Evolutionary conservation across 2,888 invertebrate genomes (phyloP).

Genomic region (Cheilosia scutellata): DNA sequence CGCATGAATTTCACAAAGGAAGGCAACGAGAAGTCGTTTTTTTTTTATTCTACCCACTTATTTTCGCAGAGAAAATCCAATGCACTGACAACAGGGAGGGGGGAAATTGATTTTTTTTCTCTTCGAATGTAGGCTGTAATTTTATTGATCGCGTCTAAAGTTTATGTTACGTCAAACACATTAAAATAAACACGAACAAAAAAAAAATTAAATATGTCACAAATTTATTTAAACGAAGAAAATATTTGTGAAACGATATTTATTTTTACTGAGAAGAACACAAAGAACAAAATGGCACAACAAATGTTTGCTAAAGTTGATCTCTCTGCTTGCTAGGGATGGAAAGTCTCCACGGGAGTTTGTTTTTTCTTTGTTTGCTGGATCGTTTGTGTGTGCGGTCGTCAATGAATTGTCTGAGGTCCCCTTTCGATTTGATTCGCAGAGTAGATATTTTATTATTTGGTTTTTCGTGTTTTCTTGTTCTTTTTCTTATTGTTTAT

Average conservation of each 20-base stretch:
- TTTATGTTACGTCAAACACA: slow-evolving; percentile 23
- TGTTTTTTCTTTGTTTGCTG: slow-evolving; percentile 37
- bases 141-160: slow-evolving; percentile 46
- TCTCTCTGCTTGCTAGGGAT: slow-evolving; percentile 6
- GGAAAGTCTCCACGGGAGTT: slow-evolving; percentile 23
- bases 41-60: neutral
- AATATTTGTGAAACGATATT: slow-evolving; percentile 4
- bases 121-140: slow-evolving; percentile 25
- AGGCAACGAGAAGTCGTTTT: slow-evolving; percentile 2
- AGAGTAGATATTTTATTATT: slow-evolving; percentile 14
- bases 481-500: slow-evolving; percentile 21
- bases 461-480: slow-evolving; percentile 2
- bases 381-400: slow-evolving; percentile 28
- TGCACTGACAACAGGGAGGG: neutral
- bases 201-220: neutral
- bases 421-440: slow-evolving; percentile 23
- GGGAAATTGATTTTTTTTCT: slow-evolving; percentile 42
- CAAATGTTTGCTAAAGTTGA: slow-evolving; percentile 10
- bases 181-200: neutral
- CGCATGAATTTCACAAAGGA: slow-evolving; percentile 19
- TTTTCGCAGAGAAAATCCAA: slow-evolving; percentile 16
- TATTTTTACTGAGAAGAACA: slow-evolving; percentile 16
- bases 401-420: slow-evolving; percentile 26
- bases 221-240: slow-evolving; percentile 18
- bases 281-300: slow-evolving; percentile 29